Conservation (phyloP, 2,797 vertebrate genomes). For the Xyrichtys novacula region DNA sequence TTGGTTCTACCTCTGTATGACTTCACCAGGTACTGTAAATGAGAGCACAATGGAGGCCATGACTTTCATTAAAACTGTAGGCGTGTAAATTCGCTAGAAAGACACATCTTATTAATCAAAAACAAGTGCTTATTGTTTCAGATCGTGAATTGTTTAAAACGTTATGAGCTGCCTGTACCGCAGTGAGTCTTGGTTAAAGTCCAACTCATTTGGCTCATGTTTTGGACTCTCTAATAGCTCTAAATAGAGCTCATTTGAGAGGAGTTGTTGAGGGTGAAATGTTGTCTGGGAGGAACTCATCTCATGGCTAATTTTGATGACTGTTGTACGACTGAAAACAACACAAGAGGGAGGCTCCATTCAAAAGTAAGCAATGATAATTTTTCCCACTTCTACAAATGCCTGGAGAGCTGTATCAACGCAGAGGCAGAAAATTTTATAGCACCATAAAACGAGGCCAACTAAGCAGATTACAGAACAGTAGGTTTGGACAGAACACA, state of each 20-base stretch:
- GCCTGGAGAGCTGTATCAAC: no score
- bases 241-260: conserved; percentile 5
- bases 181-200: conserved; percentile 2
- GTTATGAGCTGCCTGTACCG: not conserved
- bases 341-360: not conserved
- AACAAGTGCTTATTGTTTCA: not conserved
- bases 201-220: conserved; percentile 26
- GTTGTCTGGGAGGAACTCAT: conserved; percentile 56
- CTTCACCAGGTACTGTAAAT: conserved; percentile 38
- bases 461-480: no score
- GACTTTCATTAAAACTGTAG: conserved; percentile 19
- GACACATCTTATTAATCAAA: conserved; percentile 11
- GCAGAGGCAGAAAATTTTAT: not conserved
- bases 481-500: no score
- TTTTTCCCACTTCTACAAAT: no score
- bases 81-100: conserved; percentile 8
- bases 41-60: conserved; percentile 49
- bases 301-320: conserved; percentile 20
- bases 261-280: conserved; percentile 23
- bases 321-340: not conserved
- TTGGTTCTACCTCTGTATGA: conserved; percentile 19
- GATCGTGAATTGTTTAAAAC: no score
- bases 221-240: not conserved
- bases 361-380: not conserved
- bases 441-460: no score